phyloP scores from a whole-genome alignment of 2,888 invertebrate species.

The Lepidonotus clava region DNA sequence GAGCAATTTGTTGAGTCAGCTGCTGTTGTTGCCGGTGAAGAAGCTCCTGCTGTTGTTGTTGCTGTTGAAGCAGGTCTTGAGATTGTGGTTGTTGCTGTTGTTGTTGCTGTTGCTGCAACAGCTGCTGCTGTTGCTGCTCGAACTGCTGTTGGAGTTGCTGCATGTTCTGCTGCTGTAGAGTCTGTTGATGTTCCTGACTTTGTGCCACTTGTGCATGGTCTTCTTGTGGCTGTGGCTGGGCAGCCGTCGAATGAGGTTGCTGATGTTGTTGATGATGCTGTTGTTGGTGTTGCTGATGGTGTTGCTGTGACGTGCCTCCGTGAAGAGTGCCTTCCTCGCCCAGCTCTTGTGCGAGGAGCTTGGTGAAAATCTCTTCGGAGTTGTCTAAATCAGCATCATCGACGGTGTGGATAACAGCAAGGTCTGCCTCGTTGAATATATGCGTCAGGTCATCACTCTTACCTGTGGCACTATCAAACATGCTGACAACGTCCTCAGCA shows the following conservation, averaged over 20 bases:
- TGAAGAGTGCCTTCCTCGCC: slow-evolving; percentile 10
- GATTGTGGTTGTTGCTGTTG: not conserved
- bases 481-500: slow-evolving; percentile 37
- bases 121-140: slow-evolving; percentile 18
- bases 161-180: slow-evolving; percentile 13
- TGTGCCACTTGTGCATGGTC: not conserved
- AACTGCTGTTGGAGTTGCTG: not conserved
- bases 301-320: not conserved
- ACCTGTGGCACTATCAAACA: slow-evolving; percentile 44
- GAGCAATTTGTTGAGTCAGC: slow-evolving; percentile 23
- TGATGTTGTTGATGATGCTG: not conserved
- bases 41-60: not conserved
- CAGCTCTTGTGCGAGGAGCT: slow-evolving; percentile 48
- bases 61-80: not conserved
- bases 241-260: not conserved
- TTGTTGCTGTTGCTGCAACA: not conserved
- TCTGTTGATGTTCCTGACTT: not conserved
- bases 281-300: not conserved
- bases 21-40: slow-evolving; percentile 32
- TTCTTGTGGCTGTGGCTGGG: not conserved
- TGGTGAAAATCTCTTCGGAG: slow-evolving; percentile 45
- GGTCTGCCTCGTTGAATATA: slow-evolving; percentile 45
- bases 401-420: slow-evolving; percentile 47
- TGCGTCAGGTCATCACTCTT: slow-evolving; percentile 48
- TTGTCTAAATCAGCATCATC: slow-evolving; percentile 46